Evolutionary conservation across 2,113 vertebrate species (phyloP), one percentile per base, ranked within the genome.

Genomic region (Jacana jacana): DNA sequence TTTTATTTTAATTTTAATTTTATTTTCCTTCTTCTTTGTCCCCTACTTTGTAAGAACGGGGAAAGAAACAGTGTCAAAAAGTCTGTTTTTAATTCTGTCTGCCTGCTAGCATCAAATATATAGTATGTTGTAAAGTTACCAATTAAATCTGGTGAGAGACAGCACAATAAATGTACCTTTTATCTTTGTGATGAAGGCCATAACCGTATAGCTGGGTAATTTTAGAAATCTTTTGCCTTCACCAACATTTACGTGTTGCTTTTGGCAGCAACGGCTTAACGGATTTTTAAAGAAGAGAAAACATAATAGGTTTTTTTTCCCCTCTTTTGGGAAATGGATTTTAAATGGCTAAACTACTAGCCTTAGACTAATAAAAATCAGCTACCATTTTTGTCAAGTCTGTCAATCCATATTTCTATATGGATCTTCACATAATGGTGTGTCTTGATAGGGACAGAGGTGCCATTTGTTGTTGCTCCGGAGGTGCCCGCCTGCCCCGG

Each of bases 101-200:
- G 98, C 98, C 98, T 98, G 97, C 97, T 98, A 98, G 96, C 96
- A 97, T 98, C 97, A 95, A 98, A 89, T 98, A 98, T 97, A 98
- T 91, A 93, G 91, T 97, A 97, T 97, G 97, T 98, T 98, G 96
- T 98, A 98, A 98, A 98, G 94, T 97, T 97, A 97, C 97, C 96
- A 90, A 95, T 98, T 98, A 97, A 97, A 95, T 97, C 93, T 96
- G 97, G 97, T 97, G 98, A 98, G 97, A 98, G 98, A 98, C 97
- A 98, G 98, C 98, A 98, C 98, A 98, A 98, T 98, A 98, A 98
- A 98, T 97, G 98, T 98, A 98, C 97, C 97, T 98, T 98, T 98
- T 98, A 98, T 98, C 97, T 97, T 97, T 95, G 95, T 96, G 86
- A 97, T 97, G 98, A 98, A 98, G 98, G 97, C 97, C 97, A 88